Percentiles rank a stretch among this genome's conserved stretches.
These are phyloP conservation scores for Hydrolagus colliei DNA, from an alignment of 2,797 vertebrate genomes.

Conservation along the genomic window DNA sequence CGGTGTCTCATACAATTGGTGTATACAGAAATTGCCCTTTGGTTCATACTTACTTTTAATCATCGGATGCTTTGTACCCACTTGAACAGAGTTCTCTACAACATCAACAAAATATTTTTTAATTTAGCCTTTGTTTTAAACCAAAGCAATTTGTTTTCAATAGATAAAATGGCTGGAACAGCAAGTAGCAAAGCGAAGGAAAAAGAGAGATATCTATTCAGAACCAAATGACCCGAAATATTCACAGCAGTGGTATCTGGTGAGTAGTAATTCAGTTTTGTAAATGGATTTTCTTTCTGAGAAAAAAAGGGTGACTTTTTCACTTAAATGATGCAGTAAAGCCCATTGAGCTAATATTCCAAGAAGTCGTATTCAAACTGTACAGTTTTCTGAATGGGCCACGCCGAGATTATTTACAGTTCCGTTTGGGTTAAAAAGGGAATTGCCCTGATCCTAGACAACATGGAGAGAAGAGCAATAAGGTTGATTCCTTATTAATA, in stretches of 20 bases:
- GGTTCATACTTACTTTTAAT: conserved; percentile 41
- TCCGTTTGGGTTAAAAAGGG: conserved; percentile 31
- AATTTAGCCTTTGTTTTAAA: not conserved
- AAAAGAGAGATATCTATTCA: conserved; percentile 73
- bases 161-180: conserved; percentile 90
- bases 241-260: conserved; percentile 92
- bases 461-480: too few species aligned
- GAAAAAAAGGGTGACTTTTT: not conserved
- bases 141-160: conserved; percentile 1
- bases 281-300: not conserved
- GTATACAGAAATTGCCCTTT: not conserved
- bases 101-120: not conserved
- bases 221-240: conserved; percentile 87
- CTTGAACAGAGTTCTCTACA: conserved; percentile 33
- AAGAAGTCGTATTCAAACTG: too few species aligned
- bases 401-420: not conserved
- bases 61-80: conserved; percentile 42
- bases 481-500: too few species aligned
- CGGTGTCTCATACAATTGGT: too few species aligned
- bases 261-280: conserved; percentile 48
- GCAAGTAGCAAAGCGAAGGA: conserved; percentile 78
- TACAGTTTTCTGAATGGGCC: conserved; percentile 32
- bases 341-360: conserved; percentile 23
- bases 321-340: accelerated
- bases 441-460: not conserved